Evolutionary conservation across 1,140 invertebrate genomes (phyloP).

Genomic region (Ceratosolen fusciceps): DNA sequence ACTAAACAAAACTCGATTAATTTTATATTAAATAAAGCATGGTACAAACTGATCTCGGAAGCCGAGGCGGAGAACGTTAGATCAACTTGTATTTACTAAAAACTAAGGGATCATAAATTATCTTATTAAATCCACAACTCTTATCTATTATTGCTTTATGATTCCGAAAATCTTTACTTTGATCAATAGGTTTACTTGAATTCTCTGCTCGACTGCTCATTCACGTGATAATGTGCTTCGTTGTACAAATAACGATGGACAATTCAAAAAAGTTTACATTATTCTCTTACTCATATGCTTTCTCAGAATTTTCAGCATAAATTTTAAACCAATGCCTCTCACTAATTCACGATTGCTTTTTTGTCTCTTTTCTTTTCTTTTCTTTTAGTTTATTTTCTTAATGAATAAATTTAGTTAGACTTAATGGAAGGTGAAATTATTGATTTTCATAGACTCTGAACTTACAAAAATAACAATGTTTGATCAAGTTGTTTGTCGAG

Average conservation of each 20-base stretch:
- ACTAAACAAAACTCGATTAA: conserved; percentile 10
- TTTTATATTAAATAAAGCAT: not conserved
- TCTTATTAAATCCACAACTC: not conserved
- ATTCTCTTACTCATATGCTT: too few species aligned
- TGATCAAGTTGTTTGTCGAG: conserved; percentile 49
- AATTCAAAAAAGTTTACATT: not conserved
- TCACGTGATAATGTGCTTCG: not conserved
- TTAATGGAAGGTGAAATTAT: too few species aligned
- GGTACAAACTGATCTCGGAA: not conserved
- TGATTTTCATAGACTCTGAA: not conserved
- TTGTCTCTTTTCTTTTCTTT: too few species aligned
- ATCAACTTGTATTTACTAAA: not conserved
- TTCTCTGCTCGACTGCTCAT: too few species aligned
- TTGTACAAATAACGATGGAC: not conserved
- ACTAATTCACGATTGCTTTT: too few species aligned
- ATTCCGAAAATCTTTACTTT: not conserved
- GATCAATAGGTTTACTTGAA: not conserved
- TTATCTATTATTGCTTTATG: not conserved
- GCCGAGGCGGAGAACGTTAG: not conserved
- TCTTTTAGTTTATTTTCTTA: too few species aligned
- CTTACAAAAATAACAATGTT: not conserved
- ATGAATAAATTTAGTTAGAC: too few species aligned
- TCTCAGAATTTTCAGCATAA: too few species aligned
- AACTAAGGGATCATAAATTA: not conserved
- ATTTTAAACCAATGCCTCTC: too few species aligned